These are phyloP conservation scores for Epinephelus lanceolatus DNA, from an alignment of 2,113 vertebrate species.

Conservation along the genomic window DNA sequence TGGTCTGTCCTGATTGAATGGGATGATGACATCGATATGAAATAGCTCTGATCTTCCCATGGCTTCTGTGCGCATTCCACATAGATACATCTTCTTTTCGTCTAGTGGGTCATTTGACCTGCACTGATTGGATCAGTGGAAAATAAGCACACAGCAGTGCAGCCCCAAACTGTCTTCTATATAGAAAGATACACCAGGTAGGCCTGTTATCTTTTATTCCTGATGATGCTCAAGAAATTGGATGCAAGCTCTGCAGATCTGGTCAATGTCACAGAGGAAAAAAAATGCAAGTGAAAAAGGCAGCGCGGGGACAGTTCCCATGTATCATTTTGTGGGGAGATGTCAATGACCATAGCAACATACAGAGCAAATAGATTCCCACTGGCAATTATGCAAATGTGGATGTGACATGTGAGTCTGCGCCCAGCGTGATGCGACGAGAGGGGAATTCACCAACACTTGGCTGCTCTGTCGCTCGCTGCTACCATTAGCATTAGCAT, in stretches of 20 bases:
- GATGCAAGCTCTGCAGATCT: slow-evolving; percentile 32
- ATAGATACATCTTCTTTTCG: slow-evolving; percentile 50
- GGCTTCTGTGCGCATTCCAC: slow-evolving; percentile 29
- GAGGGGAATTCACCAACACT: slow-evolving; percentile 61
- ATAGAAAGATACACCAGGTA: neutral
- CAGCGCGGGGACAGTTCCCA: slow-evolving; percentile 4
- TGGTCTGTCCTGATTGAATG: slow-evolving; percentile 62
- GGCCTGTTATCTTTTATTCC: neutral
- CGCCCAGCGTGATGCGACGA: slow-evolving; percentile 40
- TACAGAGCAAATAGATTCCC: slow-evolving; percentile 43
- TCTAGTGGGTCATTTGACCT: slow-evolving; percentile 64
- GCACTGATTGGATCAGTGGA: slow-evolving; percentile 39
- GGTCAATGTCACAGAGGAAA: slow-evolving; percentile 48
- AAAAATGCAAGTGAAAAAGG: neutral
- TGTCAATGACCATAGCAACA: slow-evolving; percentile 37
- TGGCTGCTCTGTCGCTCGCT: slow-evolving; percentile 30
- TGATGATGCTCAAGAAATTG: slow-evolving; percentile 11
- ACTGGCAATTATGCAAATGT: slow-evolving; percentile 63
- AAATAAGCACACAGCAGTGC: slow-evolving; percentile 26
- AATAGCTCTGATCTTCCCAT: slow-evolving; percentile 65
- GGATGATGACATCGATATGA: slow-evolving; percentile 80
- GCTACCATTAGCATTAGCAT: slow-evolving; percentile 75
- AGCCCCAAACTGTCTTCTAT: neutral
- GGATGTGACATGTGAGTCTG: slow-evolving; percentile 56
- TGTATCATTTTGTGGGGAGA: slow-evolving; percentile 24